These are phyloP conservation scores for Laothoe populi DNA, from an alignment of 2,888 invertebrate species.

Conservation along the genomic window DNA sequence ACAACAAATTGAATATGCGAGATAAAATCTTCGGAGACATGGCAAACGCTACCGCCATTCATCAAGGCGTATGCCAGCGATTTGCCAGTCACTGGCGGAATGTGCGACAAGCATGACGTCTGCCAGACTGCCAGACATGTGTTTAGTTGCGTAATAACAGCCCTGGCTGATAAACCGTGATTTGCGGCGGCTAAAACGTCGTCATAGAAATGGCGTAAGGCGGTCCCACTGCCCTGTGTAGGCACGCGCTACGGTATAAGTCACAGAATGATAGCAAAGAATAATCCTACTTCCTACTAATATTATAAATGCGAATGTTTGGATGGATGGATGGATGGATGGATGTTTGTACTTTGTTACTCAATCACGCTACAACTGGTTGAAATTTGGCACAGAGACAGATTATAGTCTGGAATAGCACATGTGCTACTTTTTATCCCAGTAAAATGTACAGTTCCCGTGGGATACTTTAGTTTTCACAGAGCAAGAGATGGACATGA, in stretches of 20 bases:
- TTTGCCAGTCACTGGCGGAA: constrained; percentile 27
- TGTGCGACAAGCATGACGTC: constrained; percentile 20
- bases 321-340: too few relatives aligned
- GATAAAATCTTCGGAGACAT: constrained; percentile 19
- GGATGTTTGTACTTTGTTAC: too few relatives aligned
- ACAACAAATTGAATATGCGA: constrained; percentile 13
- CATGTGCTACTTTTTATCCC: too few relatives aligned
- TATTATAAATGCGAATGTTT: too few relatives aligned
- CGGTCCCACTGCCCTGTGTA: constrained; percentile 56
- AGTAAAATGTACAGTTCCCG: too few relatives aligned
- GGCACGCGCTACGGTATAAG: constrained; percentile 39
- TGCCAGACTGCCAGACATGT: constrained; percentile 29
- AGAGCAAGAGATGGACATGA: too few relatives aligned
- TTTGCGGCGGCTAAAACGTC: constrained; percentile 64
- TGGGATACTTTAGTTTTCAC: too few relatives aligned
- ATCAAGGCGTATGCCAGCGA: constrained; percentile 11
- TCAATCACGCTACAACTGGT: too few relatives aligned
- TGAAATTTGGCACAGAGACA: too few relatives aligned
- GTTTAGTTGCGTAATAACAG: constrained; percentile 60
- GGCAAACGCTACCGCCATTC: constrained; percentile 15
- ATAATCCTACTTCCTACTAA: too few relatives aligned
- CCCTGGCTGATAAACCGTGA: constrained; percentile 68
- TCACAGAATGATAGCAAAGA: not conserved
- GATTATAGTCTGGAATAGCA: too few relatives aligned
- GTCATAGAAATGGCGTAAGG: constrained; percentile 66